Evolutionary conservation across 2,113 vertebrate genomes (phyloP).

Genomic region (Recurvirostra avosetta): DNA sequence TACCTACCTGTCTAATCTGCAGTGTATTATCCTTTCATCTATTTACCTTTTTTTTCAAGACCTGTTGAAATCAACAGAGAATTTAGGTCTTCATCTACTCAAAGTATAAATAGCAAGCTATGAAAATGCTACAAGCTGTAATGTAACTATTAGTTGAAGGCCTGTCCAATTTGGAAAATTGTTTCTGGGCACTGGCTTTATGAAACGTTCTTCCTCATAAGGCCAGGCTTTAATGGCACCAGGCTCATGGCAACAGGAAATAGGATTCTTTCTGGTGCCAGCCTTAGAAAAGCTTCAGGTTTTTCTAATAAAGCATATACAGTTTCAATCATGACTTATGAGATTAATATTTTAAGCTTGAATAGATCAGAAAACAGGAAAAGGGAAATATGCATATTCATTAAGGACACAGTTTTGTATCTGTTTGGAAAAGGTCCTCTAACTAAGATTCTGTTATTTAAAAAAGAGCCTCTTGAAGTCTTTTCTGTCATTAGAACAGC

Average conservation of each 20-base stretch:
- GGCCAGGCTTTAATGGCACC: not conserved
- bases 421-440: not conserved
- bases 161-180: not conserved
- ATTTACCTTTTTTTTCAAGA: not conserved
- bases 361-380: not conserved
- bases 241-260: not conserved
- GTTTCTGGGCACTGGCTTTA: not conserved
- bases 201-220: not conserved
- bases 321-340: not conserved
- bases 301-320: not conserved
- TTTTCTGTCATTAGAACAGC: not conserved
- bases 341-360: not conserved
- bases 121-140: not conserved
- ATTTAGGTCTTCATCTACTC: constrained; percentile 4
- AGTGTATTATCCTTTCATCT: not conserved
- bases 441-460: not conserved
- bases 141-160: not conserved
- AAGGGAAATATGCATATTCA: not conserved
- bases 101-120: not conserved
- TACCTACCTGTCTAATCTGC: not conserved
- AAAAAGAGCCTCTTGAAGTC: not conserved
- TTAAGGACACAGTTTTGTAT: not conserved
- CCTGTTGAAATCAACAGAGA: not conserved
- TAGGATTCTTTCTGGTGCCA: not conserved
- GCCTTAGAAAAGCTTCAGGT: not conserved